Evolutionary conservation across 1,140 invertebrate species (phyloP).

Genomic region (Danaus plexippus): DNA sequence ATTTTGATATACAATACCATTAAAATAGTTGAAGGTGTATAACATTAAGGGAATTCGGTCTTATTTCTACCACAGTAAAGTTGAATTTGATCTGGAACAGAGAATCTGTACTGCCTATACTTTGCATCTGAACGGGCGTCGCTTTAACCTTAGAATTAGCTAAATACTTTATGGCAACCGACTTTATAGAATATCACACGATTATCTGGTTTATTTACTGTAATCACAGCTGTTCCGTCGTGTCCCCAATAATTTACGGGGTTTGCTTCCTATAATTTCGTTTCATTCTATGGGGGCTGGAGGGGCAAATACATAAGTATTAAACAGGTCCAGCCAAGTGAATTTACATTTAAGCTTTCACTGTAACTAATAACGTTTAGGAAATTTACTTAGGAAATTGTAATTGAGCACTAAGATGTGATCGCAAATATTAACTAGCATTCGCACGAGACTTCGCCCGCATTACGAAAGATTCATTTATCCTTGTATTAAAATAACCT

Average conservation of each 20-base stretch:
- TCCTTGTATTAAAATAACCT: too few species aligned
- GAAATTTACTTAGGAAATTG: too few species aligned
- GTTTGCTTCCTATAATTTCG: slow-evolving; percentile 51
- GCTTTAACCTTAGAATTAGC: slow-evolving; percentile 25
- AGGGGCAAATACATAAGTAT: slow-evolving; percentile 31
- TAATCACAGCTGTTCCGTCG: slow-evolving; percentile 31
- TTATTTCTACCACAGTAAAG: background rate
- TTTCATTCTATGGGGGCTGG: slow-evolving; percentile 37
- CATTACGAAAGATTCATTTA: too few species aligned
- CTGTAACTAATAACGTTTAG: slow-evolving; percentile 18
- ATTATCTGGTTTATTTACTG: slow-evolving; percentile 33
- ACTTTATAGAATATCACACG: slow-evolving; percentile 41
- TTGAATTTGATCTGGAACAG: slow-evolving; percentile 1
- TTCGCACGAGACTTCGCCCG: too few species aligned
- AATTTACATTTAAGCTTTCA: slow-evolving; percentile 29
- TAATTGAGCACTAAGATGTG: too few species aligned
- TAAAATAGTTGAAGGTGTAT: background rate
- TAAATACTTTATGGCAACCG: slow-evolving; percentile 36
- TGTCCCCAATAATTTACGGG: slow-evolving; percentile 31
- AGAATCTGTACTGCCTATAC: slow-evolving; percentile 17
- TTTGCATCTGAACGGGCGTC: slow-evolving; percentile 30
- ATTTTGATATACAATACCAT: slow-evolving; percentile 11
- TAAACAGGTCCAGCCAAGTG: slow-evolving; percentile 25
- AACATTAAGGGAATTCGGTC: background rate
- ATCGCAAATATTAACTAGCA: too few species aligned